Percentiles rank a stretch among this genome's conserved stretches.
These are phyloP conservation scores for Synanthedon andrenaeformis DNA, from an alignment of 2,888 invertebrate genomes.

Conservation along the genomic window DNA sequence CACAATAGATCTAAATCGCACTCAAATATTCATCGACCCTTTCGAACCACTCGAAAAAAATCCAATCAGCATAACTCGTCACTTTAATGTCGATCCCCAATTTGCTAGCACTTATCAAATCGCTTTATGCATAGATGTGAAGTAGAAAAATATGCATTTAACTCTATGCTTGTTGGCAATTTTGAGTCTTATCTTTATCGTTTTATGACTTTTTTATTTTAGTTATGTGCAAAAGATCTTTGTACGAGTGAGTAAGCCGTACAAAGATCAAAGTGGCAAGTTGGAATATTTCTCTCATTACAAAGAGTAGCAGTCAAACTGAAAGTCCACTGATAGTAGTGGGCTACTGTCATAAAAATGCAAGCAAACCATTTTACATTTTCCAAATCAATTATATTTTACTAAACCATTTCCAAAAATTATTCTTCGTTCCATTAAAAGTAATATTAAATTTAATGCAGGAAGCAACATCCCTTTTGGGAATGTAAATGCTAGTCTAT, in stretches of 20 bases:
- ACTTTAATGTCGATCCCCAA: conserved; percentile 66
- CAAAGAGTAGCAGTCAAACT: too few species aligned
- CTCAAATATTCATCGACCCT: conserved; percentile 65
- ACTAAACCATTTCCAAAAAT: too few species aligned
- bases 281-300: too few species aligned
- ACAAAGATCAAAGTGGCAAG: too few species aligned
- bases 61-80: conserved; percentile 70
- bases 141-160: conserved; percentile 29
- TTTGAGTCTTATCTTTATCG: conserved; percentile 34
- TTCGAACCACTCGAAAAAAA: conserved; percentile 59
- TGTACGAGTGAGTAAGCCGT: conserved; percentile 47
- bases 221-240: conserved; percentile 40
- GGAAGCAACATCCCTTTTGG: not conserved
- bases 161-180: conserved; percentile 11
- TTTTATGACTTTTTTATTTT: conserved; percentile 36
- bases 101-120: conserved; percentile 63
- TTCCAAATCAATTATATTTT: too few species aligned
- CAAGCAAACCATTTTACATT: too few species aligned
- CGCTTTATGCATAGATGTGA: conserved; percentile 63
- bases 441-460: not conserved
- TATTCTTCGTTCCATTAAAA: too few species aligned
- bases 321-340: too few species aligned
- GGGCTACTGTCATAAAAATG: too few species aligned
- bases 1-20: conserved; percentile 22
- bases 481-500: too few species aligned